These are phyloP conservation scores for Anguilla japonica DNA, from an alignment of 2,113 vertebrate genomes.

Conservation along the genomic window DNA sequence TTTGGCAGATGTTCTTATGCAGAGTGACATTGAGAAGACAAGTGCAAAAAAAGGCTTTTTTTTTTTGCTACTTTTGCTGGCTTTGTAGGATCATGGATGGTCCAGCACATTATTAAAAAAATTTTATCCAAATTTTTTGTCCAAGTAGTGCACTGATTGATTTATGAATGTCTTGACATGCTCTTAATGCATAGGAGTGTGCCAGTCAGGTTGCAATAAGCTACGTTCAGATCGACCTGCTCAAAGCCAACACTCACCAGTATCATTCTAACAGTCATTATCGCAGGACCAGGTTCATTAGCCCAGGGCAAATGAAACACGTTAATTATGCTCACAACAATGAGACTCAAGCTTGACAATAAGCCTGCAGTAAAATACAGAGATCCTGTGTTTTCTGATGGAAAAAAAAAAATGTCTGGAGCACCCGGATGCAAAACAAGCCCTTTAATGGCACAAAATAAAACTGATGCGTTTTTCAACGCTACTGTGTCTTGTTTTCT, in stretches of 20 bases:
- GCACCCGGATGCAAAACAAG: too few relatives aligned
- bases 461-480: too few relatives aligned
- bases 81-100: not conserved
- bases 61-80: not conserved
- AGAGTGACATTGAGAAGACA: too few relatives aligned
- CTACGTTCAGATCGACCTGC: not conserved
- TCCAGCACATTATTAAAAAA: not conserved
- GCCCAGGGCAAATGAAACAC: not conserved
- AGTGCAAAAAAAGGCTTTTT: too few relatives aligned
- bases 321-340: not conserved
- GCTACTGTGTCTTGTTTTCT: too few relatives aligned
- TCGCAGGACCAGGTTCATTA: conserved; percentile 17
- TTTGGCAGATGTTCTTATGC: too few relatives aligned
- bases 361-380: too few relatives aligned
- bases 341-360: not conserved
- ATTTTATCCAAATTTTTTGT: conserved; percentile 17
- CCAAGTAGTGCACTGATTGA: not conserved
- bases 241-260: not conserved
- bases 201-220: not conserved
- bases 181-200: not conserved
- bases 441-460: too few relatives aligned
- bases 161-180: conserved; percentile 10
- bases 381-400: too few relatives aligned
- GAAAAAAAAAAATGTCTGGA: too few relatives aligned
- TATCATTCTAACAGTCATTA: conserved; percentile 22